Evolutionary conservation across 2,888 invertebrate species (phyloP).

Genomic region (Listrodromus nycthemerus): DNA sequence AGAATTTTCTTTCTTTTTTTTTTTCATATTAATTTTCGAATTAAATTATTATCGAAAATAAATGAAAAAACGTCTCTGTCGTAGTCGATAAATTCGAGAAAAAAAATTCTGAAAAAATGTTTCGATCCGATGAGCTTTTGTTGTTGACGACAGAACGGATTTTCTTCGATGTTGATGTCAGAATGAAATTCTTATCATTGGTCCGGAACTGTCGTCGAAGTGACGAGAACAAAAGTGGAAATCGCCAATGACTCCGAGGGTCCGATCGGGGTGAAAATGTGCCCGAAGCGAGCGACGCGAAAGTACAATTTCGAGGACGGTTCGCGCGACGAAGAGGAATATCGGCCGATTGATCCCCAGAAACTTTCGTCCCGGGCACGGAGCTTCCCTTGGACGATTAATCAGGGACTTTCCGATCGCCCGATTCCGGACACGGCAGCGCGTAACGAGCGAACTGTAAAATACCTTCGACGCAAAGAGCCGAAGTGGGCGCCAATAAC

Average conservation of each 20-base stretch:
- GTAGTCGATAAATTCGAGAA: too few species aligned
- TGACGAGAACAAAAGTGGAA: background rate
- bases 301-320: conserved; percentile 19
- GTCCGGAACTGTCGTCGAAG: too few species aligned
- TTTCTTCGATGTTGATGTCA: too few species aligned
- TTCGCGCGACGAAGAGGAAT: conserved; percentile 11
- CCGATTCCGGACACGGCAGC: background rate
- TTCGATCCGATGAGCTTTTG: too few species aligned
- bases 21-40: background rate
- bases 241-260: conserved; percentile 19
- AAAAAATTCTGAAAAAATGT: too few species aligned
- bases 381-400: conserved; percentile 15
- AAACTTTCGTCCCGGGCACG: conserved; percentile 18
- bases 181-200: too few species aligned
- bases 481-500: background rate
- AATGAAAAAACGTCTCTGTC: too few species aligned
- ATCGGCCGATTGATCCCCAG: conserved; percentile 19
- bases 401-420: conserved; percentile 7
- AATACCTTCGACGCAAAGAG: background rate
- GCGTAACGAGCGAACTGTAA: conserved; percentile 1
- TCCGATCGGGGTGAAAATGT: conserved; percentile 9
- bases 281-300: background rate
- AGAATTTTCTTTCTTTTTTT: too few species aligned
- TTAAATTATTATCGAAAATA: too few species aligned
- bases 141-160: too few species aligned